phyloP scores from a whole-genome alignment of 2,113 vertebrate genomes.

The Sander vitreus region DNA sequence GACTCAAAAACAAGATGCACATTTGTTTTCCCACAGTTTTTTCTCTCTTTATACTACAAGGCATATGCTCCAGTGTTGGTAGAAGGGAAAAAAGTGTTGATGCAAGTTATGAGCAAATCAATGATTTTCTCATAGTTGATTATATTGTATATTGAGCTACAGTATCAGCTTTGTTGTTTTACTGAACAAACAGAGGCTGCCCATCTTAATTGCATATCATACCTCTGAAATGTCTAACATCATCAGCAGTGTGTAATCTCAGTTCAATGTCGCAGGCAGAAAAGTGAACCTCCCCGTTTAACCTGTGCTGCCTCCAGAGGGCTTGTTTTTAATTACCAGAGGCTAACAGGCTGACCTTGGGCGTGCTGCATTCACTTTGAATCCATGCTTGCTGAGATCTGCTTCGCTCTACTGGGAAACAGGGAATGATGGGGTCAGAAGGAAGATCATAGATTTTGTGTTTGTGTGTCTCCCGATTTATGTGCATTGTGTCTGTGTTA shows the following conservation, averaged over 20 bases:
- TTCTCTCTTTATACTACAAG: conserved; percentile 19
- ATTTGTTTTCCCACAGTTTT: conserved; percentile 47
- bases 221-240: conserved; percentile 54
- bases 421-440: conserved; percentile 59
- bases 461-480: conserved; percentile 30
- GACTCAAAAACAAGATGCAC: conserved; percentile 50
- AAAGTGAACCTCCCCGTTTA: conserved; percentile 86
- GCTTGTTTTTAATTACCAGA: conserved; percentile 94
- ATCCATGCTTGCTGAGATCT: conserved; percentile 85
- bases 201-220: conserved; percentile 19
- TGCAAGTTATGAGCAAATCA: neutral
- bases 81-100: neutral
- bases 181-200: conserved; percentile 28
- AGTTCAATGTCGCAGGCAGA: conserved; percentile 80
- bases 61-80: neutral
- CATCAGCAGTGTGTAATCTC: conserved; percentile 76
- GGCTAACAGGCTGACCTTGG: conserved; percentile 91
- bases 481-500: neutral
- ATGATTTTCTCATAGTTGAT: conserved; percentile 14
- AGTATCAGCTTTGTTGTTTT: conserved; percentile 37
- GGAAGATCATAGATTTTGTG: conserved; percentile 47
- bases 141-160: neutral
- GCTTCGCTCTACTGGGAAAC: conserved; percentile 80
- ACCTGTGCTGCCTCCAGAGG: conserved; percentile 88
- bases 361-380: conserved; percentile 86